A percentile compares a stretch with the other conserved stretches of the same genome.
These are phyloP conservation scores for Anhinga rufa DNA, from an alignment of 2,113 vertebrate genomes.

Conservation along the genomic window DNA sequence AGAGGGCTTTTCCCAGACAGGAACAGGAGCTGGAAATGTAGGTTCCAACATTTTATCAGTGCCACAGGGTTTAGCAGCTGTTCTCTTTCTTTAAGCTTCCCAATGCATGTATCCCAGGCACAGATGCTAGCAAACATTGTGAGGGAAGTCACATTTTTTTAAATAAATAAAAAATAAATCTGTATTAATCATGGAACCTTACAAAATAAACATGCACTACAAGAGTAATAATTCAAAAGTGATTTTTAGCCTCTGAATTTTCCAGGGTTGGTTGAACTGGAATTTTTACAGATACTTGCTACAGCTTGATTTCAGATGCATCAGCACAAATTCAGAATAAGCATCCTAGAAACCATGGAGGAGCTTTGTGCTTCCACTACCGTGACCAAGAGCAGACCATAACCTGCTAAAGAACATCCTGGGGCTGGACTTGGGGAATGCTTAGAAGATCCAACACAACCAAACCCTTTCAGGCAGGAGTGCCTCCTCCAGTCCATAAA, in stretches of 20 bases:
- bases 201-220: not conserved
- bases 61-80: not conserved
- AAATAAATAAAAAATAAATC: not conserved
- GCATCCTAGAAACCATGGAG: not conserved
- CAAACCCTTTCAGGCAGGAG: not conserved
- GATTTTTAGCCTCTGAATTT: not conserved
- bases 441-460: slow-evolving; percentile 3
- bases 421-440: not conserved
- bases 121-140: not conserved
- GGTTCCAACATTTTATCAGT: not conserved
- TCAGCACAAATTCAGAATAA: not conserved
- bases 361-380: not conserved
- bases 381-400: not conserved
- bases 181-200: not conserved
- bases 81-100: not conserved
- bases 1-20: not conserved
- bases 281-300: not conserved
- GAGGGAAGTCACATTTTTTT: not conserved
- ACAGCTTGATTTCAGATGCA: not conserved
- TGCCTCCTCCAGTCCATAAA: not conserved
- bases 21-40: not conserved
- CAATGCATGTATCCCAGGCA: accelerated
- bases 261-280: not conserved
- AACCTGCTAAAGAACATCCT: not conserved
- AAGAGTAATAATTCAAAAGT: not conserved